Base-by-base conservation (phyloP, 2,797 vertebrate genomes). In the Cottoperca gobio region DNA sequence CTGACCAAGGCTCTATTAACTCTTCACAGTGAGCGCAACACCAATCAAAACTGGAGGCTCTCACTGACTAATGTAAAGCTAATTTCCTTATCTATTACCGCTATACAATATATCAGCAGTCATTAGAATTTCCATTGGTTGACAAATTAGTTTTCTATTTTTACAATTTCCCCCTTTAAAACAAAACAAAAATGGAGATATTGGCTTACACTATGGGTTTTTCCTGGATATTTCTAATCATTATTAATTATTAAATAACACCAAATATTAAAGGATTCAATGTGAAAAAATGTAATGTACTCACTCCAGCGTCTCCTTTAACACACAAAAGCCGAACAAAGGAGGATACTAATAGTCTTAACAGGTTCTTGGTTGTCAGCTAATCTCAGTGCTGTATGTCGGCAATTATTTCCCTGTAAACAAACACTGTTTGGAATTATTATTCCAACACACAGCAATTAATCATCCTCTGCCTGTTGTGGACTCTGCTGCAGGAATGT, bases 361-460 rank as follows among this genome's bases (percentile, higher is more conserved):
- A 85, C 80, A 76, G 75, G 76, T 83, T 85, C 54, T 70, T 43
- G 64, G 50, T 81, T 89, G 81, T 89, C 78, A 78, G 79, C 70
- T 75, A 70, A 79, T 86, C 62, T 86, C 76, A 24, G 50, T 70
- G 76, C 80, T 71, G 82, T 53, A 79, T 87, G 81, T 74, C 55
- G 74, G 71, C 72, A 89, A 90, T 93, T 83, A 91, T 87, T 78
- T 73, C 72, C 79, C 39, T 50, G 74, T 65, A 89, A 91, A 91
- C 88, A 90, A 87, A 88, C 79, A 73, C 71, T 64, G 76, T 69
- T 82, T 61, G 66, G 70, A 70, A 73, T 85, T 80, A 86, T 85
- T 75, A 66, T 76, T 85, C 79, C 61, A 69, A 46, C 80, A 82
- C 68, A 63, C 39, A 61, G 23, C 54, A 67, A 87, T 84, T 85